A percentile compares a stretch with the other conserved stretches of the same genome.
Conservation (phyloP, 1,140 invertebrate genomes). For the Pogonomyrmex californicus region DNA sequence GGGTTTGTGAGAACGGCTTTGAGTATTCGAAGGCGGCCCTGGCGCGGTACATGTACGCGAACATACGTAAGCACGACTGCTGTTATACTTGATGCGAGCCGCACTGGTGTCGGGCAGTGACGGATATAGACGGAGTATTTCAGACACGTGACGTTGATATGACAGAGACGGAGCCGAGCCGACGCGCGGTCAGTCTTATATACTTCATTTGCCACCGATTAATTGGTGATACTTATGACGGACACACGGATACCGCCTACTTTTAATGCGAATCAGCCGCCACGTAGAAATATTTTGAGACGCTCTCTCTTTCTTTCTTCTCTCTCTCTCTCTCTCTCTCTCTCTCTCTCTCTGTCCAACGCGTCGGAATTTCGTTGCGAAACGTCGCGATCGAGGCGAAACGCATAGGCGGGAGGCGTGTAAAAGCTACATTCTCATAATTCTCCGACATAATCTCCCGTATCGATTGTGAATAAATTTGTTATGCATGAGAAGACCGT, state of each 20-base stretch:
- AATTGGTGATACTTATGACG: slow-evolving; percentile 76
- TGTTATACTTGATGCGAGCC: slow-evolving; percentile 73
- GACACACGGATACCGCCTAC: slow-evolving; percentile 3
- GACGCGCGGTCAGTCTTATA: slow-evolving; percentile 62
- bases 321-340: too few relatives aligned
- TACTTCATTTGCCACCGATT: slow-evolving; percentile 73
- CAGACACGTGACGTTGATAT: slow-evolving; percentile 82
- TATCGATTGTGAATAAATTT: slow-evolving; percentile 24
- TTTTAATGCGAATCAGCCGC: slow-evolving; percentile 30
- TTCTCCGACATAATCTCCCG: neutral
- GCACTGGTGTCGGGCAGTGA: slow-evolving; percentile 72
- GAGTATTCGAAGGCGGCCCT: slow-evolving; percentile 13
- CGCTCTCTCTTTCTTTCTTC: too few relatives aligned
- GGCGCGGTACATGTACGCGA: neutral
- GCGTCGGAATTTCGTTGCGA: neutral
- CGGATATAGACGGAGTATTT: slow-evolving; percentile 81
- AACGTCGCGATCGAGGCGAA: neutral
- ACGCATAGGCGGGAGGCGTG: neutral
- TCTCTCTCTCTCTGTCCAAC: neutral
- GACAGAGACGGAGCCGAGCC: slow-evolving; percentile 71
- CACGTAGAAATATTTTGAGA: neutral
- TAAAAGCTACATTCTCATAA: slow-evolving; percentile 5
- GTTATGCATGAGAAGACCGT: neutral
- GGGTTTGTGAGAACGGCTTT: neutral
- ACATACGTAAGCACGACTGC: slow-evolving; percentile 34